Conservation (phyloP, 2,797 vertebrate genomes). For the Pseudochromis fuscus region DNA sequence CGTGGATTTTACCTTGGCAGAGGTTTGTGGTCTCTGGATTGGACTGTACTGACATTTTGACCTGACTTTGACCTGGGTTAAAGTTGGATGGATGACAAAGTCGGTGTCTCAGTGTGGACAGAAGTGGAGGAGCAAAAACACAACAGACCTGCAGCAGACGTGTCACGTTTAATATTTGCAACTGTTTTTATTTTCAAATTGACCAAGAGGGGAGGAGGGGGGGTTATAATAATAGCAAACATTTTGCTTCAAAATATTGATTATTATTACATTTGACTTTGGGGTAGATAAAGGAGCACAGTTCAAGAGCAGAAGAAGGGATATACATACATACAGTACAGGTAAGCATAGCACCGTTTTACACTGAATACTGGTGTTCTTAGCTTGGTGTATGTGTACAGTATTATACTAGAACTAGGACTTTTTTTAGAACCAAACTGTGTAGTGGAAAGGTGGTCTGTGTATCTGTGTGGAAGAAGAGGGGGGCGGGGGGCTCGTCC, state of each 20-base stretch:
- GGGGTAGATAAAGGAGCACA: conserved; percentile 82
- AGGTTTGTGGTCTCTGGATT: too few relatives aligned
- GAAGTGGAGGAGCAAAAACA: too few relatives aligned
- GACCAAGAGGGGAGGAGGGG: conserved; percentile 68
- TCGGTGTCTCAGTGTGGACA: too few relatives aligned
- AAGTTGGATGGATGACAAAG: too few relatives aligned
- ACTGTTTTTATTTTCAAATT: conserved; percentile 83
- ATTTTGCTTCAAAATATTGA: conserved; percentile 81
- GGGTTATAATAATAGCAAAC: conserved; percentile 79
- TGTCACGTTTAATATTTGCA: conserved; percentile 74
- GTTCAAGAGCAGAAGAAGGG: conserved; percentile 76
- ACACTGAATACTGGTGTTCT: conserved; percentile 82
- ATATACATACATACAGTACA: conserved; percentile 82
- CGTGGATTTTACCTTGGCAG: too few relatives aligned
- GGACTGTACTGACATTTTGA: too few relatives aligned
- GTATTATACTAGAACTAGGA: conserved; percentile 67
- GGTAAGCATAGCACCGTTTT: conserved; percentile 84
- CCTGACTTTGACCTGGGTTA: too few relatives aligned
- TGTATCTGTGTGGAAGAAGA: conserved; percentile 41
- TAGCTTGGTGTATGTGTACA: conserved; percentile 77
- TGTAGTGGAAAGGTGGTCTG: conserved; percentile 63
- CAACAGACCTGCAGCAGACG: conserved; percentile 27
- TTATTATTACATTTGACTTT: conserved; percentile 81
- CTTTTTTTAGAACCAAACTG: conserved; percentile 64
- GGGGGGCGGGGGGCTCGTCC: conserved; percentile 22